phyloP scores from a whole-genome alignment of 2,888 invertebrate species.

The Hypena proboscidalis region DNA sequence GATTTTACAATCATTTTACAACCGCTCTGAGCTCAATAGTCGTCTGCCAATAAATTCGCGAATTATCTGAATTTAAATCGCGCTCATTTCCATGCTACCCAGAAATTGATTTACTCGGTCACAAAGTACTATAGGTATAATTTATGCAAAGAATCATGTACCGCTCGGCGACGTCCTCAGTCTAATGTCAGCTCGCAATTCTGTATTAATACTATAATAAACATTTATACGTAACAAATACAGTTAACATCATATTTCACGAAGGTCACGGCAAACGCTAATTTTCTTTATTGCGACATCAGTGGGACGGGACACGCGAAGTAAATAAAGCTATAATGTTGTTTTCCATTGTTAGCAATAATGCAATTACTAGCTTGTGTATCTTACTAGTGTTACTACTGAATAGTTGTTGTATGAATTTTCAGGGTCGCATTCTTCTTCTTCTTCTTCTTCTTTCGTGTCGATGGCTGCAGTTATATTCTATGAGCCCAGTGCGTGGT shows the following conservation, averaged over 20 bases:
- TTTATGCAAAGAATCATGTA: constrained; percentile 80
- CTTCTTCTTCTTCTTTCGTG: too few relatives aligned
- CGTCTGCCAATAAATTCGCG: constrained; percentile 27
- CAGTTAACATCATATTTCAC: constrained; percentile 49
- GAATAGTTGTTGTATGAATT: too few relatives aligned
- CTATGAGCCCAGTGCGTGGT: too few relatives aligned
- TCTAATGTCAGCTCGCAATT: constrained; percentile 63
- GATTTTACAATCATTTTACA: constrained; percentile 21
- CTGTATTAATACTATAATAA: constrained; percentile 59
- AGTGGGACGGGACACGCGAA: constrained; percentile 64
- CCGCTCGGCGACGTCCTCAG: constrained; percentile 71
- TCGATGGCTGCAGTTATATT: too few relatives aligned
- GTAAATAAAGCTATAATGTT: constrained; percentile 53
- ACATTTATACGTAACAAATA: constrained; percentile 57
- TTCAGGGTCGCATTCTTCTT: too few relatives aligned
- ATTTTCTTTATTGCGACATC: constrained; percentile 70
- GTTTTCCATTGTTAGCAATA: constrained; percentile 36
- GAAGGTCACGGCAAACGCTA: constrained; percentile 75
- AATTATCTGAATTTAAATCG: constrained; percentile 46
- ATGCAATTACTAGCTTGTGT: constrained; percentile 24
- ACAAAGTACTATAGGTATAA: constrained; percentile 62
- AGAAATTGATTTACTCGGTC: constrained; percentile 57
- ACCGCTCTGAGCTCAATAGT: constrained; percentile 10
- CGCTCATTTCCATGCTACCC: constrained; percentile 45
- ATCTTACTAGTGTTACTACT: background rate